A percentile compares a stretch with the other conserved stretches of the same genome.
phyloP scores from a whole-genome alignment of 2,888 invertebrate genomes.

The Ormia ochracea region DNA sequence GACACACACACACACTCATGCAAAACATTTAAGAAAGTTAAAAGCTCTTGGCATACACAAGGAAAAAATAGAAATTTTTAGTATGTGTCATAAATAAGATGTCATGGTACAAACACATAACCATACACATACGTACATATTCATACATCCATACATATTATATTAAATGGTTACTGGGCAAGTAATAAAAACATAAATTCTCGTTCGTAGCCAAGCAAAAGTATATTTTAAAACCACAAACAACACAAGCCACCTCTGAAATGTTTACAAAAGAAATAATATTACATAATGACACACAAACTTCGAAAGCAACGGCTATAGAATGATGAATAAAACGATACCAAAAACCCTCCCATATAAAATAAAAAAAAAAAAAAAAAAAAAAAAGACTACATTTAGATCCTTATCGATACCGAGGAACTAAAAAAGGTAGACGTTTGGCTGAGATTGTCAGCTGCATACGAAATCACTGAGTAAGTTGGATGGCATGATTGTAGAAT shows the following conservation, averaged over 20 bases:
- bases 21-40: neutral
- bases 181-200: slow-evolving; percentile 10
- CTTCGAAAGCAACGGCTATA: neutral
- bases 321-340: slow-evolving; percentile 20
- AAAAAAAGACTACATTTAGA: slow-evolving; percentile 49
- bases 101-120: too few relatives aligned
- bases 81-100: slow-evolving; percentile 57
- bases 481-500: slow-evolving; percentile 20
- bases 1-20: neutral
- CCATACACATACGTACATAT: slow-evolving; percentile 51
- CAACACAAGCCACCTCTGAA: slow-evolving; percentile 21
- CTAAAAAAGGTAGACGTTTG: slow-evolving; percentile 50
- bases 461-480: slow-evolving; percentile 48
- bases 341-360: slow-evolving; percentile 6
- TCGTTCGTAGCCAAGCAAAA: neutral
- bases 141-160: neutral
- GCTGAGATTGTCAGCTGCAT: slow-evolving; percentile 57
- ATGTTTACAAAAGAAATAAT: slow-evolving; percentile 19
- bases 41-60: slow-evolving; percentile 9
- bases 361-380: too few relatives aligned
- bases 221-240: slow-evolving; percentile 18
- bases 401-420: slow-evolving; percentile 48
- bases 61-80: slow-evolving; percentile 37
- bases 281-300: slow-evolving; percentile 5
- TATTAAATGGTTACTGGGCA: neutral